Evolutionary conservation across 2,888 invertebrate genomes (phyloP), one percentile per base, ranked within the genome.

Genomic region (Oxyteleia sp.): DNA sequence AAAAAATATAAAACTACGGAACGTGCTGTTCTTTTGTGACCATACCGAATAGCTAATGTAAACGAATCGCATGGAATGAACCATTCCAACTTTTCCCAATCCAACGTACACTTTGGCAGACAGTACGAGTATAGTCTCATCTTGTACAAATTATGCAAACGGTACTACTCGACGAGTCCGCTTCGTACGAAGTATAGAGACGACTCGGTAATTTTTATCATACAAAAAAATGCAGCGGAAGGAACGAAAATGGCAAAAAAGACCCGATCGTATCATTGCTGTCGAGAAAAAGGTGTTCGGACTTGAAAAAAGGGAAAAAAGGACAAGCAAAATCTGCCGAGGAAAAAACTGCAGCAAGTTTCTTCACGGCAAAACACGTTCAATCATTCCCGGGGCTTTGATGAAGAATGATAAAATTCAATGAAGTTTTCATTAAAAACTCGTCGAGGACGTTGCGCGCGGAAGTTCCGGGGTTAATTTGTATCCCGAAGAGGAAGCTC

Each of bases 81-180:
- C 71, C 49, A 57, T 75, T 75, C 29, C 71, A 76, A 82, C 82
- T 76, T 71, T 76, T 76, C 59, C 66, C 69, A 61, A 82, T 82
- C 16, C 75, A 61, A 23, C 71, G 64, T 43, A 59, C 59, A 76
- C 69, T 82, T 71, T 78, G 78, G 78, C 68, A 83, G 74, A 57
- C 74, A 79, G 68, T 47, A 69, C 47, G 63, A 74, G 74, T 82
- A 66, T 78, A 74, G 72, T 78, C 72, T 72, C 61, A 79, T 83
- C 43, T 72, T 76, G 78, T 57, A 79, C 29, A 69, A 68, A 83
- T 83, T 83, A 83, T 83, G 72, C 78, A 83, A 83, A 83, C 74
- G 72, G 53, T 55, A 78, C 55, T 72, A 18, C 45, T 71, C 72
- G 35, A 18, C 16, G 57, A 47, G 49, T 43, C 18, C 43, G 20